Evolutionary conservation across 1,140 invertebrate genomes (phyloP).

Genomic region (honey bee (Apis mellifera)): DNA sequence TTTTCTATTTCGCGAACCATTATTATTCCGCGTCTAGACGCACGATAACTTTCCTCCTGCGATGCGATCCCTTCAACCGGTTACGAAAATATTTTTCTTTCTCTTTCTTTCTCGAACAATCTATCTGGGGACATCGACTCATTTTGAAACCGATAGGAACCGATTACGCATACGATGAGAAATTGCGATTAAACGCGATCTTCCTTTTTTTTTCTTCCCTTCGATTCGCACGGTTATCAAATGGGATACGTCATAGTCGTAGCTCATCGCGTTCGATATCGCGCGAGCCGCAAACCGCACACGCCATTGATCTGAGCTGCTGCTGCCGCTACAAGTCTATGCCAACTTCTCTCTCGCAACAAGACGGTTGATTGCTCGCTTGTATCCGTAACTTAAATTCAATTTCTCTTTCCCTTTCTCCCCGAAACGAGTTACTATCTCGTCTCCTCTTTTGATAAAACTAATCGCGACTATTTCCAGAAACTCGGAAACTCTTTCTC

Average conservation of each 20-base stretch:
- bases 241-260: conserved; percentile 37
- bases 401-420: neutral
- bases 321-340: conserved; percentile 34
- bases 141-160: neutral
- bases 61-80: neutral
- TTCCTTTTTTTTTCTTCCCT: neutral
- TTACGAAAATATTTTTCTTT: neutral
- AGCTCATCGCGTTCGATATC: conserved; percentile 56
- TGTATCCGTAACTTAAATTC: conserved; percentile 59
- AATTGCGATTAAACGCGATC: conserved; percentile 4
- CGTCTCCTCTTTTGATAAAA: conserved; percentile 24
- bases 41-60: neutral
- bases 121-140: neutral
- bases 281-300: conserved; percentile 56
- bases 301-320: conserved; percentile 49
- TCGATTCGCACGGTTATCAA: conserved; percentile 14
- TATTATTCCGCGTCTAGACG: conserved; percentile 29
- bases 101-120: neutral
- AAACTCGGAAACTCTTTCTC: neutral
- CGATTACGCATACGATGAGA: neutral
- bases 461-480: neutral
- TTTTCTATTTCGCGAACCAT: neutral
- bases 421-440: neutral
- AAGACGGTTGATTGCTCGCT: conserved; percentile 50
- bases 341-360: conserved; percentile 43